Percentiles rank a stretch among this genome's conserved stretches.
Evolutionary conservation across 1,140 invertebrate species (phyloP).

Genomic region (Scylla paramamosain): DNA sequence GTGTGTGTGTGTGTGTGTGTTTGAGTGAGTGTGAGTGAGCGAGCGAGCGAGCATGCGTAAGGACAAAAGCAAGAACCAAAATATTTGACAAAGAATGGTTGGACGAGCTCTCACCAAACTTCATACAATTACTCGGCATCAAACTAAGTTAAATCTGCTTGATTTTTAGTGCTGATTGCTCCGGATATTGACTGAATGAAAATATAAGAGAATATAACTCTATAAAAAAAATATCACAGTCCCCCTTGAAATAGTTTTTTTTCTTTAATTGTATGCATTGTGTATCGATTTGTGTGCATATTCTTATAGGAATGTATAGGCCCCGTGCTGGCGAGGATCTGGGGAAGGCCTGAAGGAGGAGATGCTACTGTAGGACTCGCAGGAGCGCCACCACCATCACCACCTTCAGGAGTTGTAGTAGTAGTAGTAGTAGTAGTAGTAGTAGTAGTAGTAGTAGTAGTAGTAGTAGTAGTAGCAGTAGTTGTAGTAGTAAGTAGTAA

Average conservation of each 20-base stretch:
- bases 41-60: background rate
- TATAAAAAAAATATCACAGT: constrained; percentile 18
- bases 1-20: constrained; percentile 44
- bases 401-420: no score
- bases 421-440: background rate
- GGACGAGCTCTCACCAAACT: background rate
- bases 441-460: background rate
- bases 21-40: constrained; percentile 32
- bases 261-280: constrained; percentile 4
- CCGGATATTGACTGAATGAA: constrained; percentile 3
- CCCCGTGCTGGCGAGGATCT: no score
- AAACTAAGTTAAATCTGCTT: constrained; percentile 15
- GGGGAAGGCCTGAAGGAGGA: no score
- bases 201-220: background rate
- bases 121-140: constrained; percentile 22
- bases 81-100: background rate
- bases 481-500: background rate
- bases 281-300: background rate
- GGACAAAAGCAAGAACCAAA: background rate
- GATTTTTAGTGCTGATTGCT: constrained; percentile 24
- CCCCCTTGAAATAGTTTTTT: background rate
- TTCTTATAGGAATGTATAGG: background rate
- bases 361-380: no score
- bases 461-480: background rate
- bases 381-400: no score